A percentile compares a stretch with the other conserved stretches of the same genome.
Conservation (phyloP, 2,113 vertebrate species). For the Pterocles gutturalis region DNA sequence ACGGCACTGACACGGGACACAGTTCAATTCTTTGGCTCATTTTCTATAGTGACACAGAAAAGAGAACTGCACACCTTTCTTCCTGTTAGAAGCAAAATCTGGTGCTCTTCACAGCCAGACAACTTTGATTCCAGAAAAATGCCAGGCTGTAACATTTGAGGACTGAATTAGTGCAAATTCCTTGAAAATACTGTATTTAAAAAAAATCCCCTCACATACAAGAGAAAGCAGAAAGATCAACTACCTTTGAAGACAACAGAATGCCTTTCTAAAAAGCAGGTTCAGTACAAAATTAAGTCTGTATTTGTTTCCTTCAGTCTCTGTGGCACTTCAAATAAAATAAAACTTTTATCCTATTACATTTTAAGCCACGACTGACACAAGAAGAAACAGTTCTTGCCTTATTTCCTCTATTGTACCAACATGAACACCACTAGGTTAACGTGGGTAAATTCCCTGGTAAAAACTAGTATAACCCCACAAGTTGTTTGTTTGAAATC, state of each 20-base stretch:
- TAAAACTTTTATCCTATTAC: neutral
- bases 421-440: neutral
- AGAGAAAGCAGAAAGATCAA: neutral
- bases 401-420: neutral
- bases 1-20: neutral
- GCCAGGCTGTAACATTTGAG: neutral
- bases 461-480: neutral
- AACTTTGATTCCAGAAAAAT: neutral
- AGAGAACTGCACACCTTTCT: neutral
- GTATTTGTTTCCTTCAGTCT: neutral
- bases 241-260: neutral
- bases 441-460: neutral
- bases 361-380: neutral
- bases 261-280: neutral
- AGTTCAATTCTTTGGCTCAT: neutral
- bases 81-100: neutral
- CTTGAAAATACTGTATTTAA: neutral
- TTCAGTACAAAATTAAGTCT: neutral
- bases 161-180: neutral
- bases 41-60: neutral
- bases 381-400: neutral
- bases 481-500: neutral
- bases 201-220: neutral
- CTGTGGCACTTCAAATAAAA: neutral
- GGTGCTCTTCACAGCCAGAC: neutral